Percentiles rank a stretch among this genome's conserved stretches.
Conservation (phyloP, 1,140 invertebrate species). For the Augochlora pura region DNA sequence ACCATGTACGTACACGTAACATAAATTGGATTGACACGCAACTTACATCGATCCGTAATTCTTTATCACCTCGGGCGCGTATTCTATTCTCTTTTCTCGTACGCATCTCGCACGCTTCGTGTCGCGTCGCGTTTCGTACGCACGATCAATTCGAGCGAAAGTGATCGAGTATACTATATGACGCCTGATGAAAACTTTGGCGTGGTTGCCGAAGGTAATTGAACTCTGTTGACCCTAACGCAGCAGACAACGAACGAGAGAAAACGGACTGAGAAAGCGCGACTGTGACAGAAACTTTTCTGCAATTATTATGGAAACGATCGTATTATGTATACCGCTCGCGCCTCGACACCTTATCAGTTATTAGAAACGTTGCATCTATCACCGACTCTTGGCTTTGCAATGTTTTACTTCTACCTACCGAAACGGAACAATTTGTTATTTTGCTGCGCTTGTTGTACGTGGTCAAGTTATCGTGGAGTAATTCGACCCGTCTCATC, state of each 20-base stretch:
- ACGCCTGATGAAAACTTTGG: constrained; percentile 54
- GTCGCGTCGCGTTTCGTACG: constrained; percentile 9
- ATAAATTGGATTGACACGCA: not conserved
- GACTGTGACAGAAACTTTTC: constrained; percentile 27
- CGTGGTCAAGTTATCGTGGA: too few relatives aligned
- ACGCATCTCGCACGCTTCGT: too few relatives aligned
- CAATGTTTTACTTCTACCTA: too few relatives aligned
- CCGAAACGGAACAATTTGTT: too few relatives aligned
- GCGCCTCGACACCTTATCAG: not conserved
- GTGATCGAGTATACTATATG: constrained; percentile 55
- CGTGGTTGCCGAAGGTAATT: constrained; percentile 63
- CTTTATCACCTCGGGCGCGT: constrained; percentile 1
- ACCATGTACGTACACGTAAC: too few relatives aligned
- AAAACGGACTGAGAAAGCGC: constrained; percentile 42
- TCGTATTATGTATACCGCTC: not conserved
- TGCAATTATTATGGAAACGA: not conserved
- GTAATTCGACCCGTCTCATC: not conserved
- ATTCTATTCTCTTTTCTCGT: constrained; percentile 26
- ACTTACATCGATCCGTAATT: not conserved
- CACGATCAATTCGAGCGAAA: constrained; percentile 57
- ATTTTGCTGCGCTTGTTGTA: not conserved
- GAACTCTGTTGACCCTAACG: constrained; percentile 71
- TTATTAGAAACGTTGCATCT: too few relatives aligned
- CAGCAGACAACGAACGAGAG: constrained; percentile 50
- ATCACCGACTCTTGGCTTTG: too few relatives aligned